A percentile compares a stretch with the other conserved stretches of the same genome.
Evolutionary conservation across 2,888 invertebrate genomes (phyloP).

Genomic region (Seira sanloemensis): DNA sequence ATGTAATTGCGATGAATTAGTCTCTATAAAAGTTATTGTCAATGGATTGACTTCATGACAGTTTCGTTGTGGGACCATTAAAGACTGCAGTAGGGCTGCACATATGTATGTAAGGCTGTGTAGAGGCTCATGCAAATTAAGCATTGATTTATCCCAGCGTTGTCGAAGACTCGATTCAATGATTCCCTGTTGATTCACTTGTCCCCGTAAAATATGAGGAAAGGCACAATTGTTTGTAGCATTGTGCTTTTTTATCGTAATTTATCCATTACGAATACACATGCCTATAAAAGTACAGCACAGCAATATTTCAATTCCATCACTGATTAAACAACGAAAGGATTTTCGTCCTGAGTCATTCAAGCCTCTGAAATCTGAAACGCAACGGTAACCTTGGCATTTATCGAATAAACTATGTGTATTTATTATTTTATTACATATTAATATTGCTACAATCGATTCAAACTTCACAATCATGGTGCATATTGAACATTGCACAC

Average conservation of each 20-base stretch:
- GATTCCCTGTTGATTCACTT: conserved; percentile 10
- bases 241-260: conserved; percentile 1
- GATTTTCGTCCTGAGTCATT: not conserved
- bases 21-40: no score
- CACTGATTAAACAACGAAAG: conserved; percentile 1
- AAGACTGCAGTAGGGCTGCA: no score
- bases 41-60: no score
- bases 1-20: no score
- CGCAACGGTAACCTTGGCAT: conserved; percentile 44
- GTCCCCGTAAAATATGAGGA: conserved; percentile 19
- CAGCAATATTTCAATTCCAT: not conserved
- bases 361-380: not conserved
- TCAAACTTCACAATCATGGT: not conserved
- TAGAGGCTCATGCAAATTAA: no score
- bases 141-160: not conserved
- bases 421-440: not conserved
- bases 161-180: not conserved
- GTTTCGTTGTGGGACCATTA: no score
- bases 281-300: not conserved
- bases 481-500: no score
- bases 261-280: not conserved
- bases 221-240: not conserved
- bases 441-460: not conserved
- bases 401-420: conserved; percentile 16
- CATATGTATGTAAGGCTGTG: no score